These are phyloP conservation scores for Chaetogeoica ovagalla DNA, from an alignment of 2,888 invertebrate species.

Conservation along the genomic window DNA sequence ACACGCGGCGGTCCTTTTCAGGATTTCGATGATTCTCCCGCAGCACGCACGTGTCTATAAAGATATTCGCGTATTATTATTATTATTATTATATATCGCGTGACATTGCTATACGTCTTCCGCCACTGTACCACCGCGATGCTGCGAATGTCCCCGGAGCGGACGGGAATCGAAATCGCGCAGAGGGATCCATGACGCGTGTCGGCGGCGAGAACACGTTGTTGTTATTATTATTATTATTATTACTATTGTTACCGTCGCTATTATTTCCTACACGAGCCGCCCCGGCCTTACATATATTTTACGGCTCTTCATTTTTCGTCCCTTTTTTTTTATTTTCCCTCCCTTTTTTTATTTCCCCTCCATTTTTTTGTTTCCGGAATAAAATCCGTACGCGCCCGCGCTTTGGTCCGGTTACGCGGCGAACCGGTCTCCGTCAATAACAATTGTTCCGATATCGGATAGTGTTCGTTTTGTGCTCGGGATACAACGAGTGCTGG, in stretches of 20 bases:
- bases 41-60: not conserved
- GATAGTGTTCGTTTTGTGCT: too few relatives aligned
- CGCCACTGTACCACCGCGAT: too few relatives aligned
- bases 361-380: too few relatives aligned
- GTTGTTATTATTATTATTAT: conserved; percentile 44
- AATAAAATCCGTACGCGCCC: too few relatives aligned
- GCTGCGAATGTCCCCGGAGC: not conserved
- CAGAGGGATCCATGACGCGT: conserved; percentile 35
- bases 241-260: conserved; percentile 29
- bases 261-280: conserved; percentile 48
- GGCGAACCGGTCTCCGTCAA: too few relatives aligned
- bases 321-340: not conserved
- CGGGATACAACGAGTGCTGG: too few relatives aligned
- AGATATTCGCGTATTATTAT: conserved; percentile 15
- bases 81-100: too few relatives aligned
- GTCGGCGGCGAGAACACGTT: conserved; percentile 40
- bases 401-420: too few relatives aligned
- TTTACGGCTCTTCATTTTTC: conserved; percentile 16
- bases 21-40: conserved; percentile 15
- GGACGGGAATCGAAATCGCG: conserved; percentile 42
- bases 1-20: not conserved
- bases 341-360: too few relatives aligned
- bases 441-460: too few relatives aligned
- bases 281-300: conserved; percentile 39
- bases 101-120: conserved; percentile 17